Evolutionary conservation across 1,140 invertebrate genomes (phyloP).

Genomic region (Atta texana): DNA sequence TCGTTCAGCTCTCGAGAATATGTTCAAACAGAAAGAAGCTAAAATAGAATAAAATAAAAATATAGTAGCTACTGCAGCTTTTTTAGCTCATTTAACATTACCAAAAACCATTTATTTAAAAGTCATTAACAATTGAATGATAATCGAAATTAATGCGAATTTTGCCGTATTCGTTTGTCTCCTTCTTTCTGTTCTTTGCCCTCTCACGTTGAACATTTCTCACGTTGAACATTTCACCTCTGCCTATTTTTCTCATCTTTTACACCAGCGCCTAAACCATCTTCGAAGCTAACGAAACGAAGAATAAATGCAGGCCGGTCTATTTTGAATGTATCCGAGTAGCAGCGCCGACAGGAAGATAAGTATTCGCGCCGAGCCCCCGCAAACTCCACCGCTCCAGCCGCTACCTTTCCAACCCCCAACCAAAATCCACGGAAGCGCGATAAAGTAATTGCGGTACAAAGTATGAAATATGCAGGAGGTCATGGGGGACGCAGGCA

Average conservation of each 20-base stretch:
- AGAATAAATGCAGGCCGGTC: slow-evolving; percentile 51
- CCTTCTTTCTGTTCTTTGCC: background rate
- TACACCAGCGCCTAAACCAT: background rate
- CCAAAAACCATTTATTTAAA: background rate
- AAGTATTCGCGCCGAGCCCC: slow-evolving; percentile 67
- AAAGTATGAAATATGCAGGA: slow-evolving; percentile 80
- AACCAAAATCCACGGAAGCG: slow-evolving; percentile 75
- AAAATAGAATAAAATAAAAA: background rate
- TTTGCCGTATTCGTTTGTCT: background rate
- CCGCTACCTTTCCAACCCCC: slow-evolving; percentile 44
- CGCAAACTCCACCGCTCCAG: slow-evolving; percentile 12
- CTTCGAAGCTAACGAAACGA: slow-evolving; percentile 60
- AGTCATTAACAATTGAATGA: slow-evolving; percentile 18
- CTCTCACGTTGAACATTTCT: background rate
- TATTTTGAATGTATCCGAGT: slow-evolving; percentile 66
- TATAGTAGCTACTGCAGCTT: background rate
- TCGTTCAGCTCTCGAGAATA: background rate
- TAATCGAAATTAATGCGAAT: slow-evolving; percentile 39
- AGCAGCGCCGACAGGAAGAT: slow-evolving; percentile 69
- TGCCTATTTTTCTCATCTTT: slow-evolving; percentile 52
- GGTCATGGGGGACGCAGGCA: slow-evolving; percentile 62
- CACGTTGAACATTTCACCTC: slow-evolving; percentile 36
- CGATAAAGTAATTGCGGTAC: slow-evolving; percentile 78
- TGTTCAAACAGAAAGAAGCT: slow-evolving; percentile 9
- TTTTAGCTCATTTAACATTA: slow-evolving; percentile 18